These are phyloP conservation scores for Neofelis nebulosa DNA, from an alignment of 2,113 vertebrate genomes.

Conservation along the genomic window DNA sequence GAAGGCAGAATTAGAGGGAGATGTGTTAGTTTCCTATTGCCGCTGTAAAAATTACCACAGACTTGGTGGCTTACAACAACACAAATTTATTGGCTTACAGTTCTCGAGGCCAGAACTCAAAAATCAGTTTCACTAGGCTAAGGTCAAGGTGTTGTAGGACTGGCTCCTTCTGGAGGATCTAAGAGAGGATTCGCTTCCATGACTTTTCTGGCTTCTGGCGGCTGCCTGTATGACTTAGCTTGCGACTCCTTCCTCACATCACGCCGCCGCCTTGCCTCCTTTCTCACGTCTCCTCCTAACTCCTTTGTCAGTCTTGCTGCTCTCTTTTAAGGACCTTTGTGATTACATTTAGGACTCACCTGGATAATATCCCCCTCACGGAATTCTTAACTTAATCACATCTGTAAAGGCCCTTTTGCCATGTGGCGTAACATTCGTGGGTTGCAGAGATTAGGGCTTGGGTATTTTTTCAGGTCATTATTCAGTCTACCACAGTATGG, in stretches of 20 bases:
- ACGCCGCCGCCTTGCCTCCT: background rate
- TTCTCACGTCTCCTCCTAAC: background rate
- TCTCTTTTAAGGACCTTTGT: background rate
- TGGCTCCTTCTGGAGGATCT: background rate
- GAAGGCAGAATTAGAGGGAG: background rate
- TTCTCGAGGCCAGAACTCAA: background rate
- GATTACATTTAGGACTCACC: background rate
- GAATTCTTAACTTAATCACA: slow-evolving; percentile 34
- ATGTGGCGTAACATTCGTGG: background rate
- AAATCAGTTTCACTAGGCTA: background rate
- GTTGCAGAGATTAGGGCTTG: background rate
- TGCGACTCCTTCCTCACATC: background rate
- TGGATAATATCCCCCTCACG: background rate
- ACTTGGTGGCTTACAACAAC: background rate
- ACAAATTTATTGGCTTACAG: background rate
- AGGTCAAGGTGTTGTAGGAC: slow-evolving; percentile 9
- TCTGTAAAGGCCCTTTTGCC: background rate
- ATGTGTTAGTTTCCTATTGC: background rate
- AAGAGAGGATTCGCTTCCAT: background rate
- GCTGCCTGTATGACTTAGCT: background rate
- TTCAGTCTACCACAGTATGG: background rate
- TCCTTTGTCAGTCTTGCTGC: background rate
- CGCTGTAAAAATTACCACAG: background rate
- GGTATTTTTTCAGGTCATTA: slow-evolving; percentile 14
- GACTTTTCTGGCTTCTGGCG: background rate